A percentile compares a stretch with the other conserved stretches of the same genome.
These are phyloP conservation scores for Apodemus speciosus DNA, from an alignment of 2,113 vertebrate species.

Conservation along the genomic window DNA sequence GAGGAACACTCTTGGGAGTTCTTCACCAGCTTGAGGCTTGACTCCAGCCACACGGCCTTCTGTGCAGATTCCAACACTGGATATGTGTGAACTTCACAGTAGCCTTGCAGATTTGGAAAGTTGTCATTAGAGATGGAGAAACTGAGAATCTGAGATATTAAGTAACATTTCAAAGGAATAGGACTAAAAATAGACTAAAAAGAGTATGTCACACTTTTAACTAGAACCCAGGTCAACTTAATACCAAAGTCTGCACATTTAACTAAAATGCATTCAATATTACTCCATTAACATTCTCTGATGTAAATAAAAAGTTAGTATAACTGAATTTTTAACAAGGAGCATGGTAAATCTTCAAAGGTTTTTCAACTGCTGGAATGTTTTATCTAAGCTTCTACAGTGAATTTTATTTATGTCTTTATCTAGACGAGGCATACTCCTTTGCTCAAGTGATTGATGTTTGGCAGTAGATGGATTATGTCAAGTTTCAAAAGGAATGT, in stretches of 20 bases:
- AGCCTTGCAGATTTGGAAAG: neutral
- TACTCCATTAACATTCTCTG: neutral
- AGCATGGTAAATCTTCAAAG: neutral
- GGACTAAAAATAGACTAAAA: neutral
- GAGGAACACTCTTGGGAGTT: neutral
- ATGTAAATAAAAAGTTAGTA: neutral
- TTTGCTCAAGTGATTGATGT: conserved; percentile 52
- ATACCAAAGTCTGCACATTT: neutral
- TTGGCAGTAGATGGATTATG: neutral
- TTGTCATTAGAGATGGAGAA: neutral
- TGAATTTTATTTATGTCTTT: conserved; percentile 38
- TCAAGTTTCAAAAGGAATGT: conserved; percentile 35
- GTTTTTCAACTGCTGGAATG: neutral
- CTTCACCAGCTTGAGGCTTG: neutral
- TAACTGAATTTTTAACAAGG: conserved; percentile 5
- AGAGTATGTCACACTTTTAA: neutral
- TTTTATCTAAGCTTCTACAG: neutral
- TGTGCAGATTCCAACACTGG: neutral
- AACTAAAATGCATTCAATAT: neutral
- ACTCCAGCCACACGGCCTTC: neutral
- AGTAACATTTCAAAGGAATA: neutral
- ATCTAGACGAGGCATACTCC: neutral
- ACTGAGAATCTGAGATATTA: neutral
- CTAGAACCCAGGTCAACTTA: neutral
- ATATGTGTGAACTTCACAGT: neutral